These are phyloP conservation scores for Leptinotarsa haldemani DNA, from an alignment of 2,888 invertebrate genomes.

Conservation along the genomic window DNA sequence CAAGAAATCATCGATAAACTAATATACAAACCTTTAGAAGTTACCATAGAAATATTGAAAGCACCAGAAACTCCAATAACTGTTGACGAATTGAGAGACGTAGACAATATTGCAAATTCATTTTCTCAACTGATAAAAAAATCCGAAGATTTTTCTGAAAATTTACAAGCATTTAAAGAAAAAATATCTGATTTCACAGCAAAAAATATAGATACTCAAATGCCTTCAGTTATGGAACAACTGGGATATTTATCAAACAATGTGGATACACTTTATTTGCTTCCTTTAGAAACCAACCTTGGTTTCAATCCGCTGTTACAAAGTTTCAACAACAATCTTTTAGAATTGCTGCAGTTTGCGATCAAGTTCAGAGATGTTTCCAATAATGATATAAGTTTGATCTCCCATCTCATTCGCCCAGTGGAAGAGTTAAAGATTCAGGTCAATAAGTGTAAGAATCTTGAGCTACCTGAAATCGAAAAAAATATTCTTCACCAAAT, in stretches of 20 bases:
- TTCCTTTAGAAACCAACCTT: constrained; percentile 38
- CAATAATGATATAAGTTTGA: constrained; percentile 54
- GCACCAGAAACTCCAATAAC: neutral
- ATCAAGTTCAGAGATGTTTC: constrained; percentile 54
- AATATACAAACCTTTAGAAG: neutral
- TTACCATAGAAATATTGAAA: constrained; percentile 3
- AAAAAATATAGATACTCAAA: neutral
- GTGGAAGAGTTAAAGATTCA: constrained; percentile 54
- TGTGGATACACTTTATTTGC: constrained; percentile 2
- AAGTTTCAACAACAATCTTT: constrained; percentile 54
- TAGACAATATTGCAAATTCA: constrained; percentile 42
- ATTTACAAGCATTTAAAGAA: constrained; percentile 6
- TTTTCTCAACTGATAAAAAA: constrained; percentile 7
- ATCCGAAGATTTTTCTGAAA: neutral
- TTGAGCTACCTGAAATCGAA: constrained; percentile 55
- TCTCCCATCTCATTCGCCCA: constrained; percentile 55
- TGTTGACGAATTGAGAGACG: constrained; percentile 48
- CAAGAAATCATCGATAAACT: constrained; percentile 44
- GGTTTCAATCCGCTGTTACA: constrained; percentile 53
- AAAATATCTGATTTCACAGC: neutral
- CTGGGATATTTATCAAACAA: neutral
- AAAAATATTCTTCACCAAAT: constrained; percentile 54
- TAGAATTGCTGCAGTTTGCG: constrained; percentile 57
- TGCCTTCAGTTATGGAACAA: neutral
- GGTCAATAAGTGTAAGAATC: constrained; percentile 50